phyloP scores from a whole-genome alignment of 2,888 invertebrate genomes.

The Bedellia somnulentella region DNA sequence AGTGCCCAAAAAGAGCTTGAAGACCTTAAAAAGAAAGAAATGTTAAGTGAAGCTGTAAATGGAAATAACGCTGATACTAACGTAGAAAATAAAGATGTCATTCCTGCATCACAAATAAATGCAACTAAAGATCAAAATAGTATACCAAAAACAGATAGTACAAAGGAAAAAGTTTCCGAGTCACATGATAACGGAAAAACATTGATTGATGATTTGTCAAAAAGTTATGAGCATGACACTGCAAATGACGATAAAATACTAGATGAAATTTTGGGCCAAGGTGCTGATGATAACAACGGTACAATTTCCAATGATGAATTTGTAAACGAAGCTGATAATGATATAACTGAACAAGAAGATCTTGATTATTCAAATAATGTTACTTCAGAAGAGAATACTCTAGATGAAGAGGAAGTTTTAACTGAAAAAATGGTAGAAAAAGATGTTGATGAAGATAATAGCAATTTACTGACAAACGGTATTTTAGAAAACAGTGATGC shows the following conservation, averaged over 20 bases:
- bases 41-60: slow-evolving; percentile 1
- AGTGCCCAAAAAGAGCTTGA: slow-evolving; percentile 7
- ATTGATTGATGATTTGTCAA: not conserved
- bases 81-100: not conserved
- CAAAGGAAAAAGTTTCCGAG: too few relatives aligned
- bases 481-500: slow-evolving; percentile 3
- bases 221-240: too few relatives aligned
- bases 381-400: not conserved
- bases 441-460: not conserved
- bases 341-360: not conserved
- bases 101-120: not conserved
- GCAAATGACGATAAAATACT: too few relatives aligned
- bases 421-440: not conserved
- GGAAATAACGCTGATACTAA: slow-evolving; percentile 2
- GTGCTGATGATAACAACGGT: not conserved
- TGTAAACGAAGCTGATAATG: not conserved
- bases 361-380: too few relatives aligned
- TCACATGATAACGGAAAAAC: not conserved
- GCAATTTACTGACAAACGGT: slow-evolving; percentile 12
- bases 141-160: not conserved
- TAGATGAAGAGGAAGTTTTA: not conserved
- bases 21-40: not conserved
- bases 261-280: not conserved
- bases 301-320: not conserved
- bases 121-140: not conserved